Evolutionary conservation across 2,113 vertebrate genomes (phyloP).

Genomic region (Platanista minor): DNA sequence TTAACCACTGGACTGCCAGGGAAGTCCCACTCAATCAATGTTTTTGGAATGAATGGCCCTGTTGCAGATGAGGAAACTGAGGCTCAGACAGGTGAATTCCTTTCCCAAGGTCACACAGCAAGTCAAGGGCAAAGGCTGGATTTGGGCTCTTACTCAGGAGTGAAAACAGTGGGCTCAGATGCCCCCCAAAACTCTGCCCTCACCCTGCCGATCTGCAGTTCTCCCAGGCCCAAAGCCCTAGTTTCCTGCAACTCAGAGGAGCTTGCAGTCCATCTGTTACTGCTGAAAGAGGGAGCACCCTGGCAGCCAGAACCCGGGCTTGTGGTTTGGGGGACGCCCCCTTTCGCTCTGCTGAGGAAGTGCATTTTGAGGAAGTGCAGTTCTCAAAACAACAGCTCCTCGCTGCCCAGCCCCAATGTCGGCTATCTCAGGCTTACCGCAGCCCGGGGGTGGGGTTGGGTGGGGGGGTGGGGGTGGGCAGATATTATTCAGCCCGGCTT

Average conservation of each 20-base stretch:
- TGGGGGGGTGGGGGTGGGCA: too few species aligned
- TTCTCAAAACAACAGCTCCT: not conserved
- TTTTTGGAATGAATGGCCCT: not conserved
- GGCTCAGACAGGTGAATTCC: not conserved
- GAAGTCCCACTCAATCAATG: not conserved
- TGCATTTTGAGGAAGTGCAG: slow-evolving; percentile 38
- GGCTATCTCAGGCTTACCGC: not conserved
- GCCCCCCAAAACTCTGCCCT: not conserved
- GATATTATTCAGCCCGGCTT: not conserved
- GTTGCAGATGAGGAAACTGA: not conserved
- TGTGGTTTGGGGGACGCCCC: not conserved
- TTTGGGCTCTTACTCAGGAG: not conserved
- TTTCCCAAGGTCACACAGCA: not conserved
- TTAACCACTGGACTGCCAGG: too few species aligned
- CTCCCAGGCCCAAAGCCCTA: not conserved
- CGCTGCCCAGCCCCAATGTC: not conserved
- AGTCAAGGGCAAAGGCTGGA: not conserved
- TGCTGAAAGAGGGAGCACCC: too few species aligned
- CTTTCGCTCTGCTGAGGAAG: not conserved
- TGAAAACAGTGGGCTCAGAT: not conserved
- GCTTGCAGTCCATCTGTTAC: not conserved
- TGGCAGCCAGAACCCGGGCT: not conserved
- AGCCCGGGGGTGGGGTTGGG: too few species aligned
- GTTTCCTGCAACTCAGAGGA: not conserved
- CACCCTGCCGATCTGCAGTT: not conserved